Conservation (phyloP, 1,140 invertebrate species). For the Aphaenogaster floridana region DNA sequence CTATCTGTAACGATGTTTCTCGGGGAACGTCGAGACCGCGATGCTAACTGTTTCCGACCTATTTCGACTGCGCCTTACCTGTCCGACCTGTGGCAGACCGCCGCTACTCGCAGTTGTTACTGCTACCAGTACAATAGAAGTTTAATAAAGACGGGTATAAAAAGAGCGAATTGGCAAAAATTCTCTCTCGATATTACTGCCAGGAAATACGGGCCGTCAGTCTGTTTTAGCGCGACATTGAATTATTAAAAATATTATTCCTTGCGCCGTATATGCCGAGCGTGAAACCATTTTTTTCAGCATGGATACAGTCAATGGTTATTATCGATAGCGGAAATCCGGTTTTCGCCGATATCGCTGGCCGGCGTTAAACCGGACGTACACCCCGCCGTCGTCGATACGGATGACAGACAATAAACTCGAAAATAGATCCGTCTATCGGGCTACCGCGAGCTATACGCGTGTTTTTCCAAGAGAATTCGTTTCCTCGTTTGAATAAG, state of each 20-base stretch:
- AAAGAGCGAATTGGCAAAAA: neutral
- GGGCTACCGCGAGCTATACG: neutral
- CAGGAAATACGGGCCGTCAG: neutral
- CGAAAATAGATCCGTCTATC: conserved; percentile 12
- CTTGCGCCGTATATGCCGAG: neutral
- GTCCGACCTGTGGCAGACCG: neutral
- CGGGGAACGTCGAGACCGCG: neutral
- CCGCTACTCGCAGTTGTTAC: neutral
- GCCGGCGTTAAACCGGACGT: conserved; percentile 4
- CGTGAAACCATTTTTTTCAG: too few relatives aligned
- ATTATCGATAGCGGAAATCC: conserved; percentile 29
- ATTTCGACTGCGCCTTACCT: conserved; percentile 23
- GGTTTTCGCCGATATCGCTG: conserved; percentile 17
- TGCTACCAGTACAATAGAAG: neutral
- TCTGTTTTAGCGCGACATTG: neutral
- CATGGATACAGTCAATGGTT: neutral
- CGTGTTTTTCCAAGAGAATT: neutral
- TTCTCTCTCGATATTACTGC: neutral
- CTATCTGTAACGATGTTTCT: conserved; percentile 3
- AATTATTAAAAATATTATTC: conserved; percentile 50
- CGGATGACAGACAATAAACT: conserved; percentile 14
- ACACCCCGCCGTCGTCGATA: neutral
- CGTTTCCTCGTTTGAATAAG: conserved; percentile 20
- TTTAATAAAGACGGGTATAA: conserved; percentile 25
- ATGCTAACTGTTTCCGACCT: conserved; percentile 9